Base-by-base conservation (phyloP, 2,888 invertebrate species). In the Diaprepes abbreviatus region DNA sequence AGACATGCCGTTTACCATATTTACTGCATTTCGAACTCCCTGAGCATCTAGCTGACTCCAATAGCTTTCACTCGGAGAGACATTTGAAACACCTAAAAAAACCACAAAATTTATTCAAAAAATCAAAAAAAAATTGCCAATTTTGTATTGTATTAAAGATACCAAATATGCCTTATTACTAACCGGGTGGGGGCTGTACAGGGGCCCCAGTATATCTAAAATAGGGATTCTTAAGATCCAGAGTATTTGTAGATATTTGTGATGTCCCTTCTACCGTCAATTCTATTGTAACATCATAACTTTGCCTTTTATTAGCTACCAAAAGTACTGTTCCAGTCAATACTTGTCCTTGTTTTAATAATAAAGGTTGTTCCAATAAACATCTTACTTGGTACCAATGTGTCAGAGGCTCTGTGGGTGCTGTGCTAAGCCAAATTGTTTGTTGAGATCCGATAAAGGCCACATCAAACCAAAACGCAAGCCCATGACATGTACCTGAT, bases 321-420 rank as follows among this genome's bases (percentile, higher is more conserved):
- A 98, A 88, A 66, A 94, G 84, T 31, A 97, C 96, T 77, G 92
- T 89, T 0, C 98, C 98, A 0, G 93, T 92, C 60, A 98, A 86
- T 6, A 92, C 88, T 82, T 98, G 97, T 1, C 98, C 98, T 83
- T 95, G 94, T 85, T 97, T 96, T 17, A 95, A 95, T 80, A 98
- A 93, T 50, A 99, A 89, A 1, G 98, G 98, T 76, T 93, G 93
- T 82, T 96, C 95, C 62, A 99, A 85, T 72, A 99, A 88, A 83
- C 98, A 99, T 28, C 98, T 90, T 1, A 98, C 98, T 86, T 98
- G 98, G 85, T 99, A 98, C 99, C 98, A 99, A 85, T 99, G 98
- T 24, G 98, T 99, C 16, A 99, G 86, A 0, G 98, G 97, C 83
- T 98, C 98, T 2, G 98, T 98, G 0, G 98, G 98, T 0, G 98